Base-by-base conservation (phyloP, 2,888 invertebrate species). In the Drosophila nr. perissopoda region DNA sequence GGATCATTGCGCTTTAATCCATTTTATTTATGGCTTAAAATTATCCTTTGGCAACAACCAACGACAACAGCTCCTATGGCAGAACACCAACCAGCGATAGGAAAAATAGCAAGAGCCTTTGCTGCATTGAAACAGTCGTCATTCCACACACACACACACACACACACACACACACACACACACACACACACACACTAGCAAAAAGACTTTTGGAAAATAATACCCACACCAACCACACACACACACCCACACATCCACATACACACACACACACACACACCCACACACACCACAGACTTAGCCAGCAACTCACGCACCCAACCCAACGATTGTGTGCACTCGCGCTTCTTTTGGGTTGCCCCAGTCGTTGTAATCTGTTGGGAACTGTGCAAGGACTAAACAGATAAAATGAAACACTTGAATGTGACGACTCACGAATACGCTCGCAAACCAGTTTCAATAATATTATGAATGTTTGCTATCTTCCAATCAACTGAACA, bases 1-100 rank as follows among this genome's bases (percentile, higher is more conserved):
- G 90, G 82, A 89, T 90, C 90, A 83, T 86, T 88, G 87, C 80
- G 82, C 83, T 91, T 90, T 88, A 91, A 91, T 91, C 90, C 89
- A 86, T 79, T 87, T 90, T 89, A 91, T 91, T 91, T 91, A 91
- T 91, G 88, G 82, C 81, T 88, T 87, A 87, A 85, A 87, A 89
- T 91, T 88, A 89, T 83, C 81, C 88, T 82, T 82, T 78, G 64
- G 76, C 78, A 79, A 67, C 76, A 79, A 63, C 62, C 76, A 79
- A 63, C 63, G 61, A 59, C 72, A 69, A 54, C 33, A 57, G 40
- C 42, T 42, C 51, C 57, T 36, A 54, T 49, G 59, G 59, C 74
- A 58, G 61, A 64, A 70, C 71, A 59, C 48, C 72, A 76, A 49
- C 74, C 72, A 76, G 56, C 67, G 61, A 66, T 53, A 62, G 70